A percentile compares a stretch with the other conserved stretches of the same genome.
phyloP scores from a whole-genome alignment of 2,888 invertebrate genomes.

The Muscina levida region DNA sequence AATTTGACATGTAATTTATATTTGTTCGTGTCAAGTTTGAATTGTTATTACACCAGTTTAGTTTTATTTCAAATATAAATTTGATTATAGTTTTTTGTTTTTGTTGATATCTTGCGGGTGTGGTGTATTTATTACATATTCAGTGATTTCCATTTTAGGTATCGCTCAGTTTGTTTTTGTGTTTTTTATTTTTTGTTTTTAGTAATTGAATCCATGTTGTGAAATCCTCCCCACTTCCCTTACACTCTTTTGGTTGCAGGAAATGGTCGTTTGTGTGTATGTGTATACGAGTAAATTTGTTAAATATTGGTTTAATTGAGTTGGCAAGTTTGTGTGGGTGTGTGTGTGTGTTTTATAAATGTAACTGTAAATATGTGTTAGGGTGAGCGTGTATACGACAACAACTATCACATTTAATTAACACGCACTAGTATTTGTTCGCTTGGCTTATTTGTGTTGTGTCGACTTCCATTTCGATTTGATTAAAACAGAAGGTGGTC shows the following conservation, averaged over 20 bases:
- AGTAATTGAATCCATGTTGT: conserved; percentile 40
- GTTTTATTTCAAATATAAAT: conserved; percentile 8
- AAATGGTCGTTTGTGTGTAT: no score
- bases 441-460: background rate
- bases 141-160: no score
- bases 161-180: background rate
- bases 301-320: no score
- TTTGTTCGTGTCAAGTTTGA: conserved; percentile 7
- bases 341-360: no score
- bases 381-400: background rate
- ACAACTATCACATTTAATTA: conserved; percentile 51
- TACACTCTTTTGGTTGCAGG: no score
- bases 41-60: background rate
- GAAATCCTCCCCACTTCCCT: conserved; percentile 40
- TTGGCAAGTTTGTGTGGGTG: no score
- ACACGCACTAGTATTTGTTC: background rate
- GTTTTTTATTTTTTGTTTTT: background rate
- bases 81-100: conserved; percentile 50
- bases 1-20: conserved; percentile 6
- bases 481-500: background rate
- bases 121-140: background rate
- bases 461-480: background rate
- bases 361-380: background rate
- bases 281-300: no score
- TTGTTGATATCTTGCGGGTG: background rate